A percentile compares a stretch with the other conserved stretches of the same genome.
Evolutionary conservation across 2,113 vertebrate species (phyloP).

Genomic region (Brachionichthys hirsutus): DNA sequence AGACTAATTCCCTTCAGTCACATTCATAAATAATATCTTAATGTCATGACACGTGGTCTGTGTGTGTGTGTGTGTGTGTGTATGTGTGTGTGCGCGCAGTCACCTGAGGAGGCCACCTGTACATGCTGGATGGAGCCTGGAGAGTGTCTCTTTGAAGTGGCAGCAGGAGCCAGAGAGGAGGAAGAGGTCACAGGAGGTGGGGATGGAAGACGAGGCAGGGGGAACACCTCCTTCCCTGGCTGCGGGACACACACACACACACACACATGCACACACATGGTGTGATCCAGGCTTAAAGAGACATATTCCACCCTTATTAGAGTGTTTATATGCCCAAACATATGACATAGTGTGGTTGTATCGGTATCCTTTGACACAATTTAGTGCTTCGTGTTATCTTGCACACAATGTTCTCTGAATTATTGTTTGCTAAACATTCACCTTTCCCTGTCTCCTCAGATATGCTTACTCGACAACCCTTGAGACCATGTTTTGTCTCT

Average conservation of each 20-base stretch:
- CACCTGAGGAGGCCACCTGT: conserved; percentile 75
- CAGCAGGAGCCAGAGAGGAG: conserved; percentile 20
- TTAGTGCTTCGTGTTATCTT: too few species aligned
- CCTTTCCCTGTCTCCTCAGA: too few species aligned
- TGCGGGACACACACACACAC: conserved; percentile 58
- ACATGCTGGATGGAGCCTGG: conserved; percentile 68
- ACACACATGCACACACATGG: conserved; percentile 35
- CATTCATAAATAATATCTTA: neutral
- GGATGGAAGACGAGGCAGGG: conserved; percentile 57
- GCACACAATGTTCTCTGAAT: too few species aligned
- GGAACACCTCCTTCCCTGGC: conserved; percentile 76
- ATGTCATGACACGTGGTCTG: neutral
- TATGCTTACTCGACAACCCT: too few species aligned
- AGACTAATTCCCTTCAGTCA: neutral
- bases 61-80: neutral
- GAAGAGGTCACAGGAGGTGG: conserved; percentile 40
- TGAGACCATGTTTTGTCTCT: too few species aligned
- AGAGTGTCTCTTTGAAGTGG: conserved; percentile 27
- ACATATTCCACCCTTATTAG: neutral
- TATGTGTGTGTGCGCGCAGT: neutral
- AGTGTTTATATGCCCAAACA: too few species aligned
- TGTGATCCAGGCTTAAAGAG: conserved; percentile 28
- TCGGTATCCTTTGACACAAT: too few species aligned
- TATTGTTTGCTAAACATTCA: too few species aligned
- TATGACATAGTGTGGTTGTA: too few species aligned